Evolutionary conservation across 2,797 vertebrate genomes (phyloP).

Genomic region (Chaetodon trifasciatus): DNA sequence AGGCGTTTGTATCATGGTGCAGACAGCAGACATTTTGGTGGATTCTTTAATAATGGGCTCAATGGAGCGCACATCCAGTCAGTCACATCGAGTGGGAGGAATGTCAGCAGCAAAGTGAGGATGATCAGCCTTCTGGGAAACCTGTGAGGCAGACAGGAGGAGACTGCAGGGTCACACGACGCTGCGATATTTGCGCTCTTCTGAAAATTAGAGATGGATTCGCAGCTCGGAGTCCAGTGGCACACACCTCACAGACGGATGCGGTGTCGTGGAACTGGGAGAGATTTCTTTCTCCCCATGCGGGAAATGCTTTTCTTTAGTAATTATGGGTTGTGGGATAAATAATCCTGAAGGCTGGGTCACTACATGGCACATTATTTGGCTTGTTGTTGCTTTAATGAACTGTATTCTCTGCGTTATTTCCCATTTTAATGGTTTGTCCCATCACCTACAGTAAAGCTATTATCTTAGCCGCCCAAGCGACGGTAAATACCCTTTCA

Average conservation of each 20-base stretch:
- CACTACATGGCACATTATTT: background rate
- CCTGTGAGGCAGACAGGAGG: conserved; percentile 29
- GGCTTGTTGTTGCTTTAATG: background rate
- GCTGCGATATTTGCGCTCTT: conserved; percentile 24
- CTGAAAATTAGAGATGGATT: conserved; percentile 6
- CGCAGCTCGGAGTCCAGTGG: background rate
- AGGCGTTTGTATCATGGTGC: background rate
- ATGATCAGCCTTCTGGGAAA: conserved; percentile 35
- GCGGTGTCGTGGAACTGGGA: background rate
- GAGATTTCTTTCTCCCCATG: background rate
- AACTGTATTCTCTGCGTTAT: background rate
- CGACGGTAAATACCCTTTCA: background rate
- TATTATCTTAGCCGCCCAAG: conserved; percentile 10
- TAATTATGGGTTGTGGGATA: conserved; percentile 5
- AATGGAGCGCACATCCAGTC: conserved; percentile 8
- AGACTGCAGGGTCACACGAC: background rate
- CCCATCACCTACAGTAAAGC: background rate
- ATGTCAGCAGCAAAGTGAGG: conserved; percentile 20
- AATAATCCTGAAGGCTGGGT: background rate
- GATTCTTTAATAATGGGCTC: background rate
- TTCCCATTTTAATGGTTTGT: conserved; percentile 6
- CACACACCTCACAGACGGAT: background rate
- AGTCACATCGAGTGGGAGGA: conserved; percentile 21
- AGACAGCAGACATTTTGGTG: background rate
- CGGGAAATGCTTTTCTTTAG: background rate